Conservation (phyloP, 2,888 invertebrate species). For the Cacoxenus indagator region DNA sequence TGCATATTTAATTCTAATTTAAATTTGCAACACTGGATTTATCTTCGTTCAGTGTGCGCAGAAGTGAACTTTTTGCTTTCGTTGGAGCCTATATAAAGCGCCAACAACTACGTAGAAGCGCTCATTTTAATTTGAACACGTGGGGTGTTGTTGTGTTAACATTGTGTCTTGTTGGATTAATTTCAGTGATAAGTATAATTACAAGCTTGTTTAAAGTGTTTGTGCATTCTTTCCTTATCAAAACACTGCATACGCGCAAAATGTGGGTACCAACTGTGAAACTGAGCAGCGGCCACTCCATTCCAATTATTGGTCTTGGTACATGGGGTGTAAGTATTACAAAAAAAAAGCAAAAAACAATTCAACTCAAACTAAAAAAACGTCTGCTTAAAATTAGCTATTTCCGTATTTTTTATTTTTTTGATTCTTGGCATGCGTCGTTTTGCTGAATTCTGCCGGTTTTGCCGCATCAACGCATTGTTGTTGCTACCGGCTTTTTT, state of each 20-base stretch:
- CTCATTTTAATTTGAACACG: constrained; percentile 29
- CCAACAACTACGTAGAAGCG: constrained; percentile 43
- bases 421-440: too few relatives aligned
- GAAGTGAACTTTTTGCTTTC: constrained; percentile 2
- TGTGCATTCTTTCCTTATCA: too few relatives aligned
- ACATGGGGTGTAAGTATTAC: constrained; percentile 79
- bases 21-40: neutral
- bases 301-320: constrained; percentile 80
- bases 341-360: neutral
- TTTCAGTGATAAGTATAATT: neutral
- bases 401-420: neutral
- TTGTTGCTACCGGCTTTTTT: too few relatives aligned
- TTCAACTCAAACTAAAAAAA: neutral
- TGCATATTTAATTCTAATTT: neutral
- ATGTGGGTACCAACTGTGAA: constrained; percentile 72
- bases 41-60: neutral
- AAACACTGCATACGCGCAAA: neutral
- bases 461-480: too few relatives aligned
- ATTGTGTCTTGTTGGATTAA: neutral
- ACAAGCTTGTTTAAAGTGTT: neutral
- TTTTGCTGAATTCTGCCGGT: too few relatives aligned
- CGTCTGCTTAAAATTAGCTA: neutral
- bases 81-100: constrained; percentile 43
- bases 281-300: constrained; percentile 75
- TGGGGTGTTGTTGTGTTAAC: neutral